phyloP scores from a whole-genome alignment of 2,888 invertebrate species.

The Cheilosia vernalis region DNA sequence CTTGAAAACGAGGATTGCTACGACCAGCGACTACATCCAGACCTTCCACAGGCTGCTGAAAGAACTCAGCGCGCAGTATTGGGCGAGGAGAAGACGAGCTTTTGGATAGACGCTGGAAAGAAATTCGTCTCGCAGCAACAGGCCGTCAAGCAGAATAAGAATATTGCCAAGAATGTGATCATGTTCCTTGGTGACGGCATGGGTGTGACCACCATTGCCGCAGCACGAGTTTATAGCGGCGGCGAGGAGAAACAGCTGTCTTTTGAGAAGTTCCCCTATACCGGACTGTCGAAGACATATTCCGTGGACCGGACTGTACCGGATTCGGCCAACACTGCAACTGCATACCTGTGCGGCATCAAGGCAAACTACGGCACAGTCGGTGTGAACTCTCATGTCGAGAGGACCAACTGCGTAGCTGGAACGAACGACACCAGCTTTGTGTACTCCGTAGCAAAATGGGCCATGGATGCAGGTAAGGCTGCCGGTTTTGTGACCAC shows the following conservation, averaged over 20 bases:
- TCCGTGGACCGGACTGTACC: conserved; percentile 90
- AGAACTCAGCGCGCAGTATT: conserved; percentile 25
- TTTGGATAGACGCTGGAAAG: conserved; percentile 79
- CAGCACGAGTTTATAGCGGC: conserved; percentile 89
- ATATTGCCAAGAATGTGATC: conserved; percentile 90
- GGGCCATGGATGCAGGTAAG: conserved; percentile 89
- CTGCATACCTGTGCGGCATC: conserved; percentile 91
- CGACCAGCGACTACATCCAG: conserved; percentile 80
- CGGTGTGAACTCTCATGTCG: conserved; percentile 88
- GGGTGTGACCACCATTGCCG: conserved; percentile 92
- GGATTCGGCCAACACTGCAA: conserved; percentile 93
- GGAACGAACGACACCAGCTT: conserved; percentile 85
- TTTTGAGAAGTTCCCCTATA: conserved; percentile 90
- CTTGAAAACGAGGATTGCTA: conserved; percentile 78
- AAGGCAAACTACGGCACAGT: conserved; percentile 91
- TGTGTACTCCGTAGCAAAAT: conserved; percentile 88
- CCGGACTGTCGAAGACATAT: conserved; percentile 90
- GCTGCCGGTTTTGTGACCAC: conserved; percentile 89
- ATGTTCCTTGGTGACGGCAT: conserved; percentile 95
- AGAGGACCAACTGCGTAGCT: conserved; percentile 86
- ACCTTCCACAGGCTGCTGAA: conserved; percentile 69
- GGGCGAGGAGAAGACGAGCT: conserved; percentile 78
- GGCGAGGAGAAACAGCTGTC: conserved; percentile 89
- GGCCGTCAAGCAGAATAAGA: conserved; percentile 78
- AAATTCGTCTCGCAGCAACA: conserved; percentile 80